A percentile compares a stretch with the other conserved stretches of the same genome.
These are phyloP conservation scores for Catocala sponsa DNA, from an alignment of 2,888 invertebrate species.

Conservation along the genomic window DNA sequence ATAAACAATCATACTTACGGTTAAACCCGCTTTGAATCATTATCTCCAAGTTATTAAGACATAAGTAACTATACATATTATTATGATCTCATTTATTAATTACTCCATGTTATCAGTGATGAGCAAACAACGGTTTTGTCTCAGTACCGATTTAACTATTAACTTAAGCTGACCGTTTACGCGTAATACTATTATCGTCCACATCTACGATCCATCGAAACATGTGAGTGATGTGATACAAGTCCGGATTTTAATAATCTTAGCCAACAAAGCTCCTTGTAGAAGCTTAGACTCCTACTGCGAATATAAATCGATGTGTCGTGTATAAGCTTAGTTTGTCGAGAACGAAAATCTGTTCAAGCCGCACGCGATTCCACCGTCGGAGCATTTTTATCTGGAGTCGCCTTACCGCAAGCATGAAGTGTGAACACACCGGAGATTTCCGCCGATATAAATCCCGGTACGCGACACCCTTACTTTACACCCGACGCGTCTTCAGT, in stretches of 20 bases:
- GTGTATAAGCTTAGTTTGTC: conserved; percentile 58
- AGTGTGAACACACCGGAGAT: conserved; percentile 80
- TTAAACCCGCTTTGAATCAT: conserved; percentile 8
- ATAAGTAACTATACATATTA: conserved; percentile 15
- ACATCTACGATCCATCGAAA: conserved; percentile 11
- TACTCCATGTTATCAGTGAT: conserved; percentile 47
- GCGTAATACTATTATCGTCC: conserved; percentile 31
- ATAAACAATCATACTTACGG: too few relatives aligned
- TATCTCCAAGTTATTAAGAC: conserved; percentile 21
- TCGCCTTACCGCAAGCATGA: conserved; percentile 66
- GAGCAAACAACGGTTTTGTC: conserved; percentile 32
- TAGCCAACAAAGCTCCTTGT: conserved; percentile 17
- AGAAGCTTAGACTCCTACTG: conserved; percentile 48
- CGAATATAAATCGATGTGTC: conserved; percentile 58
- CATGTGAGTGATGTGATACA: conserved; percentile 28
- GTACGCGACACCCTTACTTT: conserved; percentile 76
- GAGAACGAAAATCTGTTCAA: conserved; percentile 64
- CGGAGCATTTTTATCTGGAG: conserved; percentile 71
- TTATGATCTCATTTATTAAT: conserved; percentile 72
- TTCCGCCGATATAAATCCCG: conserved; percentile 82
- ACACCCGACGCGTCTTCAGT: conserved; percentile 67
- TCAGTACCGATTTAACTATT: conserved; percentile 45
- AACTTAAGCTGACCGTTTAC: conserved; percentile 38
- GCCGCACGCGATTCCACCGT: conserved; percentile 64
- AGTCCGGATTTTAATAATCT: conserved; percentile 27